A percentile compares a stretch with the other conserved stretches of the same genome.
Evolutionary conservation across 2,888 invertebrate species (phyloP).

Genomic region (Petrolisthes cinctipes): DNA sequence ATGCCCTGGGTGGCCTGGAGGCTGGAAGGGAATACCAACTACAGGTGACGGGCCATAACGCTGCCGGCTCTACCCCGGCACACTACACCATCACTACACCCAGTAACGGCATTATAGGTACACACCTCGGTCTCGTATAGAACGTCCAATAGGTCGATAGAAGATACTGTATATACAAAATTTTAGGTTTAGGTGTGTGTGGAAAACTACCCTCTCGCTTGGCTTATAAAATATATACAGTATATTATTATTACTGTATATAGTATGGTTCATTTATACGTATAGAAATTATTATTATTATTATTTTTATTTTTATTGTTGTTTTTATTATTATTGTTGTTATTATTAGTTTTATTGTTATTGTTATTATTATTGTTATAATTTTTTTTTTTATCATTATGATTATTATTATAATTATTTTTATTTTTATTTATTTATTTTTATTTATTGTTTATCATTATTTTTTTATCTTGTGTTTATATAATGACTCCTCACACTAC

Average conservation of each 20-base stretch:
- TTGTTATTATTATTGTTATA: too few species aligned
- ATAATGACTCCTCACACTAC: neutral
- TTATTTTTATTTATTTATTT: neutral
- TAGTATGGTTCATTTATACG: neutral
- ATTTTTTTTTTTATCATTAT: neutral
- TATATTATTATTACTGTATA: too few species aligned
- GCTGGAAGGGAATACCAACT: conserved; percentile 69
- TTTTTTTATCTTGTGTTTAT: neutral
- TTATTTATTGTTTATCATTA: neutral
- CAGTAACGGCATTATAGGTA: conserved; percentile 11
- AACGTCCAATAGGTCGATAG: too few species aligned
- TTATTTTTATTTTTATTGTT: neutral
- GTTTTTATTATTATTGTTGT: neutral
- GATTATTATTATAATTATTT: neutral
- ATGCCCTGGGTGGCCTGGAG: conserved; percentile 57
- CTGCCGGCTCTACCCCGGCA: conserved; percentile 71
- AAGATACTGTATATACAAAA: too few species aligned
- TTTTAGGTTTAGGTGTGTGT: too few species aligned
- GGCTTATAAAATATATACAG: too few species aligned
- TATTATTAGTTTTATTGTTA: neutral
- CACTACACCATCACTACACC: conserved; percentile 70
- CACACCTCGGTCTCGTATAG: too few species aligned
- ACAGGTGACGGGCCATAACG: conserved; percentile 70
- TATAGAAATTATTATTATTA: too few species aligned
- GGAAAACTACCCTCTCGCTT: too few species aligned